A percentile compares a stretch with the other conserved stretches of the same genome.
Evolutionary conservation across 2,113 vertebrate species (phyloP).

Genomic region (Cervus canadensis): DNA sequence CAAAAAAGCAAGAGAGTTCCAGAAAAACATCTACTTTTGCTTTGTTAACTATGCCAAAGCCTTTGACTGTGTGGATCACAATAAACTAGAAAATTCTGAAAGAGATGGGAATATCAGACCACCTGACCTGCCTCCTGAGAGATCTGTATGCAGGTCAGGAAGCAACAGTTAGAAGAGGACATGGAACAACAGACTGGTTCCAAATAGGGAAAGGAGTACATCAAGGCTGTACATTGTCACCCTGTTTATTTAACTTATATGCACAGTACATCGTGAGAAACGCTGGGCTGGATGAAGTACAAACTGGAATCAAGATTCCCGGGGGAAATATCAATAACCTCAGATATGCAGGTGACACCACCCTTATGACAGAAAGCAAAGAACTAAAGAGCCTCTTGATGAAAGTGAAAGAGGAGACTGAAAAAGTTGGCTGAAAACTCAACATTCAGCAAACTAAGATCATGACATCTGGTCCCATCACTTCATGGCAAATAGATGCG

Average conservation of each 20-base stretch:
- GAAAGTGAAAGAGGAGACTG: not conserved
- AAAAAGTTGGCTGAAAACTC: not conserved
- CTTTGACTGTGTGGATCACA: not conserved
- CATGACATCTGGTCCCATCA: not conserved
- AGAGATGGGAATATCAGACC: not conserved
- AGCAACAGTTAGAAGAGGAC: not conserved
- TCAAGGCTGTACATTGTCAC: not conserved
- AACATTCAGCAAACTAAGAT: not conserved
- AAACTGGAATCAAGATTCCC: not conserved
- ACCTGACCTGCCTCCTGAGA: not conserved
- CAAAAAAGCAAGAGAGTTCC: not conserved
- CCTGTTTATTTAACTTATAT: not conserved
- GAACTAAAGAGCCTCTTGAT: not conserved
- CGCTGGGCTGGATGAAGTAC: not conserved
- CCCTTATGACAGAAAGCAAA: not conserved
- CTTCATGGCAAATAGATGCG: not conserved
- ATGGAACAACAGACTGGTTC: not conserved
- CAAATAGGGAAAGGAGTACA: not conserved
- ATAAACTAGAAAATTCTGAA: not conserved
- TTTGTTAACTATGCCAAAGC: not conserved
- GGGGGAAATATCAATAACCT: not conserved
- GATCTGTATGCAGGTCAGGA: not conserved
- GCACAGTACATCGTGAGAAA: not conserved
- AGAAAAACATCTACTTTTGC: not conserved
- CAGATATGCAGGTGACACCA: not conserved